phyloP scores from a whole-genome alignment of 2,888 invertebrate species.

The Acleris emargana region DNA sequence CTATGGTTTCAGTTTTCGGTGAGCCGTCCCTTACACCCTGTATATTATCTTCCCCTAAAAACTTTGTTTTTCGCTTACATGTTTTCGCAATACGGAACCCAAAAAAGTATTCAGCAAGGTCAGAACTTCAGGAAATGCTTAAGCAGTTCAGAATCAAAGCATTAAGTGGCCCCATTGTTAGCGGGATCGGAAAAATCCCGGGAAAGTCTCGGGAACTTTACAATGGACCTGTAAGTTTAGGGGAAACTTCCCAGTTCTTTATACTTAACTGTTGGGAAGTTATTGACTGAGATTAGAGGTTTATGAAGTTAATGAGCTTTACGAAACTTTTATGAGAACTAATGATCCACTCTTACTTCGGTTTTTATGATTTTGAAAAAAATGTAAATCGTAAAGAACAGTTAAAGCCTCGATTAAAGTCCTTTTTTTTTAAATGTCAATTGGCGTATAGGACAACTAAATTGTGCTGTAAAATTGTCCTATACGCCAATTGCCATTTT shows the following conservation, averaged over 20 bases:
- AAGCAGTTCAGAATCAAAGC: slow-evolving; percentile 24
- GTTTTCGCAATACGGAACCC: not conserved
- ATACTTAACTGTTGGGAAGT: slow-evolving; percentile 5
- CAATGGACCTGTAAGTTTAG: slow-evolving; percentile 27
- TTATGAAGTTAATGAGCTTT: not conserved
- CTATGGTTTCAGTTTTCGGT: no score
- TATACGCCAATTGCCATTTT: no score
- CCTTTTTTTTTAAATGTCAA: no score
- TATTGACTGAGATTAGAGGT: slow-evolving; percentile 3
- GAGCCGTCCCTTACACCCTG: no score
- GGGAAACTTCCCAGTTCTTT: slow-evolving; percentile 17
- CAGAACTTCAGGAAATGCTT: slow-evolving; percentile 22
- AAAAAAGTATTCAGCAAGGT: slow-evolving; percentile 20
- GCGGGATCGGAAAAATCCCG: slow-evolving; percentile 28
- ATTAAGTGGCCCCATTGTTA: slow-evolving; percentile 34
- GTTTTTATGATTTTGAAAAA: no score
- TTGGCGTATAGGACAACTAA: no score
- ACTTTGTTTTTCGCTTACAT: not conserved
- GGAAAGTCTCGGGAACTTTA: slow-evolving; percentile 23
- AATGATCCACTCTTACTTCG: no score
- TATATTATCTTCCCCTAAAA: no score
- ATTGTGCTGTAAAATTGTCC: no score
- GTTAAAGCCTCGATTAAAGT: no score
- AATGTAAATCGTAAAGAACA: no score
- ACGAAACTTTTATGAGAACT: no score